Evolutionary conservation across 2,113 vertebrate species (phyloP).

Genomic region (Triplophysa siluroides): DNA sequence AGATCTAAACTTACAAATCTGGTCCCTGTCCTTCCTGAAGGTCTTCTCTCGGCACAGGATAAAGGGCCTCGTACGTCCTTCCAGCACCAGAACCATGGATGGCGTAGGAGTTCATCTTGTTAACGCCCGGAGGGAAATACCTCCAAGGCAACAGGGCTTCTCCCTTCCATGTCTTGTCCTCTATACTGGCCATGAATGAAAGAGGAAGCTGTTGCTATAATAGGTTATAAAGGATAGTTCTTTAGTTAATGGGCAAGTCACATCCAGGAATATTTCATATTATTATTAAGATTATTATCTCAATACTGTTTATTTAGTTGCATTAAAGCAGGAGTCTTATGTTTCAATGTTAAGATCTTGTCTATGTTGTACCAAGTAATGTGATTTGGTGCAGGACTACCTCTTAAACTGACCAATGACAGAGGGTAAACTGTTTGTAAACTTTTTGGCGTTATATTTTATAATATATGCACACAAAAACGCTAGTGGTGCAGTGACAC

Average conservation of each 20-base stretch:
- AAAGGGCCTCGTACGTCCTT: constrained; percentile 72
- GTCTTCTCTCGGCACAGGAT: constrained; percentile 69
- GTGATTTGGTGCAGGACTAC: too few relatives aligned
- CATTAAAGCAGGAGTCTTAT: too few relatives aligned
- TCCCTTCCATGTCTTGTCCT: constrained; percentile 66
- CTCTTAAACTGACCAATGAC: too few relatives aligned
- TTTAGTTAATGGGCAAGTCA: background rate
- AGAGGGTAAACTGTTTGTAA: too few relatives aligned
- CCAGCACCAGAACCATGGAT: constrained; percentile 70
- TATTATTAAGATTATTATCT: background rate
- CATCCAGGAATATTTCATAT: background rate
- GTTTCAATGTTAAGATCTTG: too few relatives aligned
- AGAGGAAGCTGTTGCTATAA: constrained; percentile 76
- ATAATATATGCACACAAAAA: too few relatives aligned
- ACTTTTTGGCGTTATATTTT: too few relatives aligned
- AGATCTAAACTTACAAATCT: constrained; percentile 70
- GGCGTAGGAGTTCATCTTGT: constrained; percentile 79
- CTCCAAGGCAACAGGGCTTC: constrained; percentile 70
- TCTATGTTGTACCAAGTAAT: too few relatives aligned
- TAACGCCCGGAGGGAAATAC: constrained; percentile 72
- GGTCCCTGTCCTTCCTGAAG: constrained; percentile 62
- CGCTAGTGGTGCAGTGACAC: too few relatives aligned
- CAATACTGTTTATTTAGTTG: too few relatives aligned
- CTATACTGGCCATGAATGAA: constrained; percentile 64
- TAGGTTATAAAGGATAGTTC: background rate